Evolutionary conservation across 1,140 invertebrate species (phyloP), one percentile per base, ranked within the genome.

Genomic region (Armadillidium nasatum): DNA sequence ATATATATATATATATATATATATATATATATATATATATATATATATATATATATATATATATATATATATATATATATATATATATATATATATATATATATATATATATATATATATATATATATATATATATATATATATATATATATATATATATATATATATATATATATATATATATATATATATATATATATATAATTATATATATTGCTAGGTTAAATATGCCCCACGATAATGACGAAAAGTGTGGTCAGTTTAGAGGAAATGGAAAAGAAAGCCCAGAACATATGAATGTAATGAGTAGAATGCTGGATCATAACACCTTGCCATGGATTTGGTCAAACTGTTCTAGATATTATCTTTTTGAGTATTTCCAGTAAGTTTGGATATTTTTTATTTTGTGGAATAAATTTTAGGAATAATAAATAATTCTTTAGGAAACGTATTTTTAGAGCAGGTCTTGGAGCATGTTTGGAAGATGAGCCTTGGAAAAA

Each of bases 201-300:
- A n/a, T n/a, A n/a, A n/a, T n/a, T n/a, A n/a, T n/a, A n/a, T n/a
- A n/a, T n/a, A n/a, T n/a, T n/a, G n/a, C n/a, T n/a, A n/a, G n/a
- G n/a, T n/a, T n/a, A n/a, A n/a, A n/a, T n/a, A n/a, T 97, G 89
- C 92, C 93, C 0, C 95, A 97, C 83, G 95, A 97, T 84, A 91
- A 95, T 80, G 91, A 94, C 81, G 84, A 85, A 50, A 91, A 90
- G 79, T 95, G 94, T 82, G 83, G 84, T 44, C 82, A 84, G 45
- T 89, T 88, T 78, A 87, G 87, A 21, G 87, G 87, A 73, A 81
- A n/a, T 19, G 44, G 75, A 22, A 84, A 82, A 66, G 84, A 82
- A 74, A 78, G 77, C 75, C 83, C 80, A 45, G 68, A 79, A 10
- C 73, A 77, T 83, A 84, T 76, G 83, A 86, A 92, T 83, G 91